Conservation (phyloP, 2,888 invertebrate species). For the Rhodophaea formosa region DNA sequence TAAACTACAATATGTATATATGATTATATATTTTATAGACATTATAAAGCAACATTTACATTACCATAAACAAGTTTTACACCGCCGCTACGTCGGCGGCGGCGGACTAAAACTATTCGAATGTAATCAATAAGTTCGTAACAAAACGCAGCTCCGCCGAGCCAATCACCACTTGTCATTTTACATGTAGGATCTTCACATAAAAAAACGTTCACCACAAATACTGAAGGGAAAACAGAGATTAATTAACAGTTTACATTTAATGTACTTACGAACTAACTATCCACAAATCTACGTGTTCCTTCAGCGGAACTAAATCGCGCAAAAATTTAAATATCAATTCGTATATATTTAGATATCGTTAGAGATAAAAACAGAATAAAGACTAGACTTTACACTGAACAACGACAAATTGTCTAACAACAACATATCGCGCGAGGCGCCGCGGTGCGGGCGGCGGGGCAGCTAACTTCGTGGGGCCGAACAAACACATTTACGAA, state of each 20-base stretch:
- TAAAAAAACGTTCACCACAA: slow-evolving; percentile 72
- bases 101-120: slow-evolving; percentile 72
- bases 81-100: slow-evolving; percentile 51
- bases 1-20: slow-evolving; percentile 65
- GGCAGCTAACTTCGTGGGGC: not conserved
- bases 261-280: slow-evolving; percentile 76
- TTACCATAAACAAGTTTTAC: slow-evolving; percentile 74
- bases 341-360: slow-evolving; percentile 74
- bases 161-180: slow-evolving; percentile 39
- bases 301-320: slow-evolving; percentile 61
- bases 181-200: slow-evolving; percentile 57
- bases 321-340: slow-evolving; percentile 73
- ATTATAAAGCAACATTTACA: slow-evolving; percentile 82
- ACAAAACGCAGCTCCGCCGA: slow-evolving; percentile 49
- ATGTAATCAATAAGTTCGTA: slow-evolving; percentile 74
- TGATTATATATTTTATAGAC: slow-evolving; percentile 82
- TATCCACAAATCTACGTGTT: slow-evolving; percentile 74
- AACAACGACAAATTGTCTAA: slow-evolving; percentile 76
- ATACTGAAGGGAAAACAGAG: slow-evolving; percentile 79
- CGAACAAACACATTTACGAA: slow-evolving; percentile 16
- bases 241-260: slow-evolving; percentile 76
- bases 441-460: slow-evolving; percentile 47
- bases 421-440: slow-evolving; percentile 65
- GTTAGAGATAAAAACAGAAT: slow-evolving; percentile 77
- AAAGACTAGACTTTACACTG: slow-evolving; percentile 82